phyloP scores from a whole-genome alignment of 1,140 invertebrate genomes.

The Bombus huntii region DNA sequence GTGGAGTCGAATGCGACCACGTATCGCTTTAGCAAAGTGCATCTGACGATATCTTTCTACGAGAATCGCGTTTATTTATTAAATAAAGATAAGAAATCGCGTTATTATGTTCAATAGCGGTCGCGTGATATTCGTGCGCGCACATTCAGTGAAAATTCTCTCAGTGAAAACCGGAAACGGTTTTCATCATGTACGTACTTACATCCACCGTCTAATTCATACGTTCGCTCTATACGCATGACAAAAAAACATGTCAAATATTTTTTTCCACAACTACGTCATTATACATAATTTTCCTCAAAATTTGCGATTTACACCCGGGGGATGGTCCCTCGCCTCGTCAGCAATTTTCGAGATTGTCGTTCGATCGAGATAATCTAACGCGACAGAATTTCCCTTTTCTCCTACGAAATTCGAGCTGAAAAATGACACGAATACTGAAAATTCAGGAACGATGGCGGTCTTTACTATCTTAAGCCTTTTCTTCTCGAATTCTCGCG shows the following conservation, averaged over 20 bases:
- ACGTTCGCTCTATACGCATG: background rate
- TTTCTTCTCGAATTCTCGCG: background rate
- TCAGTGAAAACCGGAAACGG: background rate
- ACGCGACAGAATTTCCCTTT: no score
- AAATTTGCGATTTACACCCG: background rate
- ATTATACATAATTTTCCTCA: background rate
- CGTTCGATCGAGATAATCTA: no score
- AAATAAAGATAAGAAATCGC: constrained; percentile 28
- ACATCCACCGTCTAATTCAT: constrained; percentile 19
- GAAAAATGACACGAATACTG: background rate
- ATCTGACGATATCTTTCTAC: background rate
- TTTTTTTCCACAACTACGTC: no score
- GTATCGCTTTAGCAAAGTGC: background rate
- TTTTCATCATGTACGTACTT: constrained; percentile 16
- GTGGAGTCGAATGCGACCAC: background rate
- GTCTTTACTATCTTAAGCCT: background rate
- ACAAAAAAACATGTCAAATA: background rate
- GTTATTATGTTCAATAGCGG: background rate
- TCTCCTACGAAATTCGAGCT: no score
- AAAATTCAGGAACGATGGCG: background rate
- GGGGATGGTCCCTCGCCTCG: no score
- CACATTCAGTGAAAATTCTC: background rate
- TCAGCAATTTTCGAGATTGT: no score
- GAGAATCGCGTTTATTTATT: constrained; percentile 23
- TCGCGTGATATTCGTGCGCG: background rate